These are phyloP conservation scores for Carpatolechia fugitivella DNA, from an alignment of 2,888 invertebrate species.

Conservation along the genomic window DNA sequence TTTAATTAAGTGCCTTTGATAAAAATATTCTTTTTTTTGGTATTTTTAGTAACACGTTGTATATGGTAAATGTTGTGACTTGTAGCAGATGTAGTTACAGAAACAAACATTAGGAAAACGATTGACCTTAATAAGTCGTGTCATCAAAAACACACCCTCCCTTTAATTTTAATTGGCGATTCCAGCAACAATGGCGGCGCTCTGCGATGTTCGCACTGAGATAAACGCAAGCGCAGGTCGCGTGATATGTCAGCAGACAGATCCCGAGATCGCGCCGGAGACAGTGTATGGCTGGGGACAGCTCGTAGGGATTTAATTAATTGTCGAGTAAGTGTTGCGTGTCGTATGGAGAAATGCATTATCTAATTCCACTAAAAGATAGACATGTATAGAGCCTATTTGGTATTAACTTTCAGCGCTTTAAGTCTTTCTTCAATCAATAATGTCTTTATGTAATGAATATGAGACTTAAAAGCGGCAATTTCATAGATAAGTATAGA, in stretches of 20 bases:
- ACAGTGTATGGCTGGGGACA: background rate
- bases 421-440: too few species aligned
- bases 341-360: background rate
- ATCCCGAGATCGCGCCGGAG: background rate
- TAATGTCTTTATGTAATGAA: too few species aligned
- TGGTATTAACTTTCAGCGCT: too few species aligned
- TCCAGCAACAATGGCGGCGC: slow-evolving; percentile 7
- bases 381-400: background rate
- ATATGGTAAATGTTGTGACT: too few species aligned
- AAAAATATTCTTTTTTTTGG: too few species aligned
- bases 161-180: slow-evolving; percentile 13
- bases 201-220: slow-evolving; percentile 35
- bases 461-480: too few species aligned
- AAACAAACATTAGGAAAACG: too few species aligned
- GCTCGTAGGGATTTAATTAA: slow-evolving; percentile 32
- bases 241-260: slow-evolving; percentile 58
- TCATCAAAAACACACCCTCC: background rate
- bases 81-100: too few species aligned
- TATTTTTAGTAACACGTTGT: too few species aligned
- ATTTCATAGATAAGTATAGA: too few species aligned
- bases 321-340: slow-evolving; percentile 8
- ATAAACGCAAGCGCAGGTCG: slow-evolving; percentile 46
- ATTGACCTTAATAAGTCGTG: slow-evolving; percentile 1
- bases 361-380: too few species aligned
- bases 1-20: too few species aligned